phyloP scores from a whole-genome alignment of 1,140 invertebrate genomes.

The Popillia japonica region DNA sequence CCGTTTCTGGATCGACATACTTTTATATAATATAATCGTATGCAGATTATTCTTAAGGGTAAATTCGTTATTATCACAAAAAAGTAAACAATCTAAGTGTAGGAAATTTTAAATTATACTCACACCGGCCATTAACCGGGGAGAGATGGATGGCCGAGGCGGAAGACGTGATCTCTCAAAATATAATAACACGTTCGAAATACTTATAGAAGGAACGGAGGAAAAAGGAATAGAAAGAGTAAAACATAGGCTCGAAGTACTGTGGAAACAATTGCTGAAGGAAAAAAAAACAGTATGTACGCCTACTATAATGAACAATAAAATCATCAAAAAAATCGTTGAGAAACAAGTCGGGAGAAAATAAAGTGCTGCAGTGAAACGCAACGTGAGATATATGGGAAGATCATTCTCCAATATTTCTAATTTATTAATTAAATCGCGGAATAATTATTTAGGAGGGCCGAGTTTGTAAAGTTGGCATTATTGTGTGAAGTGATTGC shows the following conservation, averaged over 20 bases:
- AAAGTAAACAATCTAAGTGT: too few relatives aligned
- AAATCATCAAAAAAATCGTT: background rate
- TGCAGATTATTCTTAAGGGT: too few relatives aligned
- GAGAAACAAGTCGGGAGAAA: background rate
- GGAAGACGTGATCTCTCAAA: background rate
- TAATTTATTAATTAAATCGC: too few relatives aligned
- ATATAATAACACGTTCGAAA: background rate
- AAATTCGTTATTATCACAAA: too few relatives aligned
- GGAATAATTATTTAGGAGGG: too few relatives aligned
- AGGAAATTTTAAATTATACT: too few relatives aligned
- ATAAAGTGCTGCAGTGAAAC: background rate
- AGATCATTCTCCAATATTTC: too few relatives aligned
- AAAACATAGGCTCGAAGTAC: background rate
- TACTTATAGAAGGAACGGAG: background rate
- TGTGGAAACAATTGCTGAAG: background rate
- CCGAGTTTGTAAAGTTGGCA: too few relatives aligned
- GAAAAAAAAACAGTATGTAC: background rate
- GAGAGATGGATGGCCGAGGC: background rate
- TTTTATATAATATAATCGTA: too few relatives aligned
- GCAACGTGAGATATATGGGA: background rate
- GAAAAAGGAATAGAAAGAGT: background rate
- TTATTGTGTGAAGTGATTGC: too few relatives aligned
- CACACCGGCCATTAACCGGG: too few relatives aligned
- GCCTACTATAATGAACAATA: background rate
- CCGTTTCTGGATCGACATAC: slow-evolving; percentile 26